Conservation (phyloP, 2,888 invertebrate species). For the Vannuccia rotundouncinata region DNA sequence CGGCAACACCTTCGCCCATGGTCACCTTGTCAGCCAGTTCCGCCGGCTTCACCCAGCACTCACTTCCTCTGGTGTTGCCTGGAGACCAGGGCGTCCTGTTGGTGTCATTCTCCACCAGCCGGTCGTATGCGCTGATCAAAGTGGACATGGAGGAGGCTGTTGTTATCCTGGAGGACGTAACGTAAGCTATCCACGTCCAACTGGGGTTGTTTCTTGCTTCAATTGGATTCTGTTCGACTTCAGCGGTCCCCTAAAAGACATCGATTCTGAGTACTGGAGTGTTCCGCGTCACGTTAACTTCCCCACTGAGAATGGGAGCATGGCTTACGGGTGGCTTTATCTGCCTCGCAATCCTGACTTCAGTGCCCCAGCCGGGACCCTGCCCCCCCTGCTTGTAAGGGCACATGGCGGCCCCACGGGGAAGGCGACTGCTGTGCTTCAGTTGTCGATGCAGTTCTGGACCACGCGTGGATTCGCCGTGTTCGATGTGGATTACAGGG, state of each 20-base stretch:
- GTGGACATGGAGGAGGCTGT: not conserved
- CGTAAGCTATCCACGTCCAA: not conserved
- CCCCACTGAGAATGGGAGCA: constrained; percentile 46
- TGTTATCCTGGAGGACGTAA: not conserved
- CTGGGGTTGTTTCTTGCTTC: not conserved
- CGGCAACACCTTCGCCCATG: not conserved
- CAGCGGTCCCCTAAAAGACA: not conserved
- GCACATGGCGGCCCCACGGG: constrained; percentile 58
- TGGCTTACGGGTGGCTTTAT: constrained; percentile 51
- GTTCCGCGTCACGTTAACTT: constrained; percentile 52
- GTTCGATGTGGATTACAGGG: constrained; percentile 57
- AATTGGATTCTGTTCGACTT: not conserved
- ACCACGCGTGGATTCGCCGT: constrained; percentile 57
- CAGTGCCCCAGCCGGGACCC: constrained; percentile 45
- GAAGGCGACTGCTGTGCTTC: constrained; percentile 45
- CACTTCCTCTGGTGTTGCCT: not conserved
- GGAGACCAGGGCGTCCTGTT: not conserved
- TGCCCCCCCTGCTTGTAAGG: constrained; percentile 55
- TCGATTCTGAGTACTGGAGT: constrained; percentile 51
- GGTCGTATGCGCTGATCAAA: not conserved
- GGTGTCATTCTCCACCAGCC: not conserved
- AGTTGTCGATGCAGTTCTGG: constrained; percentile 54
- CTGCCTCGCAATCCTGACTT: constrained; percentile 53
- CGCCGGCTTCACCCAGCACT: not conserved
- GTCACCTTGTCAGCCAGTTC: not conserved